Percentiles rank a stretch among this genome's conserved stretches.
These are phyloP conservation scores for Eueremaeus valkanovi DNA, from an alignment of 2,888 invertebrate species.

Conservation along the genomic window DNA sequence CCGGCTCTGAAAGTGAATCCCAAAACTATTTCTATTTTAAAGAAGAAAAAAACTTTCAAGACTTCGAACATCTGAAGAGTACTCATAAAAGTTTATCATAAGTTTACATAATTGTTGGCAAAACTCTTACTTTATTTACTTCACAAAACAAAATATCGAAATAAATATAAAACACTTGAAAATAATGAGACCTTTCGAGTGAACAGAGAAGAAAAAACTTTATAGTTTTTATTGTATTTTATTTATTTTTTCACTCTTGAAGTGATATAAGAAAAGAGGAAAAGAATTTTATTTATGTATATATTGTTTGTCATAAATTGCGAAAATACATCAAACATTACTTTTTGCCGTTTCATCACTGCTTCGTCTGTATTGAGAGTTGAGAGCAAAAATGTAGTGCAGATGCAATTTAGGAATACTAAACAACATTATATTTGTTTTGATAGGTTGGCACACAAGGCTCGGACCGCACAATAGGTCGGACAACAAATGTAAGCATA, in stretches of 20 bases:
- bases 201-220: no score
- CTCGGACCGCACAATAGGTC: not conserved
- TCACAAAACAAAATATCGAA: not conserved
- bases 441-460: slow-evolving; percentile 15
- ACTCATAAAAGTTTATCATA: not conserved
- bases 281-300: slow-evolving; percentile 13
- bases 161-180: not conserved
- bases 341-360: not conserved
- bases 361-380: not conserved
- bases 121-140: not conserved
- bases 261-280: slow-evolving; percentile 5
- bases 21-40: not conserved
- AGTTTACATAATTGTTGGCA: slow-evolving; percentile 8
- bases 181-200: slow-evolving; percentile 9
- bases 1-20: not conserved
- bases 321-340: slow-evolving; percentile 19
- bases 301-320: slow-evolving; percentile 16
- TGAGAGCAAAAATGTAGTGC: not conserved
- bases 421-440: not conserved
- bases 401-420: not conserved
- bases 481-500: slow-evolving; percentile 2
- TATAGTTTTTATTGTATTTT: not conserved
- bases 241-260: not conserved
- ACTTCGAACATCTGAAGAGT: not conserved
- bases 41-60: not conserved